A percentile compares a stretch with the other conserved stretches of the same genome.
These are phyloP conservation scores for Onychomys leucogaster DNA, from an alignment of 2,797 vertebrate genomes.

Conservation along the genomic window DNA sequence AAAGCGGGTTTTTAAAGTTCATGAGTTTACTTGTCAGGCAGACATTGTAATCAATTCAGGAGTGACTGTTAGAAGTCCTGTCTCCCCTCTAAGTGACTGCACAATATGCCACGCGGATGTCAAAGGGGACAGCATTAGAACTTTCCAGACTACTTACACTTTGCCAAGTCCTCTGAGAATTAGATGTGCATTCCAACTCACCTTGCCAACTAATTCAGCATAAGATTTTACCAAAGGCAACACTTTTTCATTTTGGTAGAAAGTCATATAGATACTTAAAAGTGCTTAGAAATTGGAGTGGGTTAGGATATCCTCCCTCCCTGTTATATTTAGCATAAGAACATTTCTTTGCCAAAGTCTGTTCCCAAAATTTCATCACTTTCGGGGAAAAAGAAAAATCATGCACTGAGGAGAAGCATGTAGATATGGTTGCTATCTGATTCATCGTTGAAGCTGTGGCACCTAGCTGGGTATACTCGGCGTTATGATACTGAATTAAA, in stretches of 20 bases:
- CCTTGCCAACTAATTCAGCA: slow-evolving; percentile 68
- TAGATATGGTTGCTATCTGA: slow-evolving; percentile 34
- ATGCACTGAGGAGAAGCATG: neutral
- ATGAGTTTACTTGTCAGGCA: slow-evolving; percentile 59
- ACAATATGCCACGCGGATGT: slow-evolving; percentile 19
- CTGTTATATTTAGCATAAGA: slow-evolving; percentile 63
- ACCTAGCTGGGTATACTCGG: neutral
- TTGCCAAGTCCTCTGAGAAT: slow-evolving; percentile 63
- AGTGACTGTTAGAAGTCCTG: slow-evolving; percentile 56
- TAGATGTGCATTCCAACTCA: slow-evolving; percentile 68
- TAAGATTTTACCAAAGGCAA: slow-evolving; percentile 25
- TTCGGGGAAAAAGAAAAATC: slow-evolving; percentile 60
- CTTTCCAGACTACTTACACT: slow-evolving; percentile 69
- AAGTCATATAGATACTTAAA: slow-evolving; percentile 50
- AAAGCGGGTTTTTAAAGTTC: slow-evolving; percentile 44
- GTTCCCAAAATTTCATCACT: slow-evolving; percentile 56
- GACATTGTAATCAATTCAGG: slow-evolving; percentile 66
- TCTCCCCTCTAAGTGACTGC: neutral
- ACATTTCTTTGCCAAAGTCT: slow-evolving; percentile 65
- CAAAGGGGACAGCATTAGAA: slow-evolving; percentile 64
- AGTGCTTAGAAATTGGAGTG: slow-evolving; percentile 19
- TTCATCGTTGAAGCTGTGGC: slow-evolving; percentile 14
- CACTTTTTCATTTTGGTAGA: neutral
- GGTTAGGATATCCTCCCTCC: neutral
- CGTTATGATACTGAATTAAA: slow-evolving; percentile 43